These are phyloP conservation scores for Neoaliturus tenellus DNA, from an alignment of 2,888 invertebrate genomes.

Conservation along the genomic window DNA sequence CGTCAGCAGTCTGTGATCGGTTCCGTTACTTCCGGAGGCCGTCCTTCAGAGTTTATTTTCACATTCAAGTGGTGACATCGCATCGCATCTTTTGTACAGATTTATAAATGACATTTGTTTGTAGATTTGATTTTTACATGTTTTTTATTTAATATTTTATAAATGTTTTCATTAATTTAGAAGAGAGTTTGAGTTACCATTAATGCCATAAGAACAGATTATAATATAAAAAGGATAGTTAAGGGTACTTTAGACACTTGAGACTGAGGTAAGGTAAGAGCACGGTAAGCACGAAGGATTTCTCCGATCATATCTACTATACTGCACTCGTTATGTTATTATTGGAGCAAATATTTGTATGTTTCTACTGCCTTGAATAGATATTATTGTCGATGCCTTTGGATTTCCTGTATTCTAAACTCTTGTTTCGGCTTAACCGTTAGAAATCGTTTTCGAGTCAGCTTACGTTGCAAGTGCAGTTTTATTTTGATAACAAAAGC, in stretches of 20 bases:
- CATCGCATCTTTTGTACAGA: slow-evolving; percentile 26
- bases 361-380: slow-evolving; percentile 57
- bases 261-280: slow-evolving; percentile 52
- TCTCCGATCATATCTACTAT: slow-evolving; percentile 41
- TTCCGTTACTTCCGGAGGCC: slow-evolving; percentile 57
- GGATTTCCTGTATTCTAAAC: slow-evolving; percentile 24
- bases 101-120: slow-evolving; percentile 54
- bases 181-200: slow-evolving; percentile 63
- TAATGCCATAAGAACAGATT: slow-evolving; percentile 60
- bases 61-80: slow-evolving; percentile 4
- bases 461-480: background rate
- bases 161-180: slow-evolving; percentile 54
- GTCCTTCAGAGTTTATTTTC: slow-evolving; percentile 55
- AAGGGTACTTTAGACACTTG: slow-evolving; percentile 54
- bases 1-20: slow-evolving; percentile 62
- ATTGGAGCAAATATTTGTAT: slow-evolving; percentile 54
- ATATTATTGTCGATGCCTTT: slow-evolving; percentile 56
- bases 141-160: slow-evolving; percentile 50
- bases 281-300: slow-evolving; percentile 35
- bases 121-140: slow-evolving; percentile 55
- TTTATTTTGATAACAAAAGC: slow-evolving; percentile 1
- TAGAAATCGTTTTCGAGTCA: background rate
- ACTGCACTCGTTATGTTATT: slow-evolving; percentile 49
- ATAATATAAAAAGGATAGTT: slow-evolving; percentile 53
- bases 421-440: background rate